These are phyloP conservation scores for Bucorvus abyssinicus DNA, from an alignment of 2,797 vertebrate species.

Conservation along the genomic window DNA sequence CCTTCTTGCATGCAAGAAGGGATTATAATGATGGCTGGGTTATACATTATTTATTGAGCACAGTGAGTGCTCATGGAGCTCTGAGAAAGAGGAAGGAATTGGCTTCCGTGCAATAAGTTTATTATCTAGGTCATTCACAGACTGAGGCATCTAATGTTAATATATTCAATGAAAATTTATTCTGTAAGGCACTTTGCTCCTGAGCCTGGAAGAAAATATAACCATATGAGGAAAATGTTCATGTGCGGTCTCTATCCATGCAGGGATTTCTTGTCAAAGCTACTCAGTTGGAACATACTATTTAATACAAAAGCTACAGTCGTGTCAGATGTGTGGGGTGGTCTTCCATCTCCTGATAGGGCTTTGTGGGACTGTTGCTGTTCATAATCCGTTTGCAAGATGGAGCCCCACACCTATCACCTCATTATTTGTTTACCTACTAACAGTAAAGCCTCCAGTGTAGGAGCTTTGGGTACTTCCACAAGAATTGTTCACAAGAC, in stretches of 20 bases:
- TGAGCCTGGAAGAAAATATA: neutral
- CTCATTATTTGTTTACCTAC: neutral
- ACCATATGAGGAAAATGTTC: neutral
- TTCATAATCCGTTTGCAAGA: neutral
- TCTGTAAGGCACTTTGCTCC: conserved; percentile 6
- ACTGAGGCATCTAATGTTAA: neutral
- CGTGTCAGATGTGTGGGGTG: neutral
- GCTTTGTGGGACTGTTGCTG: neutral
- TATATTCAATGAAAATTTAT: conserved; percentile 46
- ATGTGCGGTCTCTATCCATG: fast-evolving
- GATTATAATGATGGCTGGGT: conserved; percentile 7
- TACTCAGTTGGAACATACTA: fast-evolving
- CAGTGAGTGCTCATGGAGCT: neutral
- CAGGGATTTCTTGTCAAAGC: neutral
- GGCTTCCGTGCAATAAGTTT: neutral
- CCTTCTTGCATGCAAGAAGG: neutral
- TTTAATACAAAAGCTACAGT: neutral
- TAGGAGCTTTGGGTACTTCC: neutral
- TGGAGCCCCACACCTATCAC: neutral
- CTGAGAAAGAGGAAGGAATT: neutral
- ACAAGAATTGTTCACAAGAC: neutral
- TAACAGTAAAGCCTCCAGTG: neutral
- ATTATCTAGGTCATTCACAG: conserved; percentile 39
- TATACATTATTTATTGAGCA: conserved; percentile 48
- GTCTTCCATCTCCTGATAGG: neutral